phyloP scores from a whole-genome alignment of 2,888 invertebrate species.

The Torymus auratus region DNA sequence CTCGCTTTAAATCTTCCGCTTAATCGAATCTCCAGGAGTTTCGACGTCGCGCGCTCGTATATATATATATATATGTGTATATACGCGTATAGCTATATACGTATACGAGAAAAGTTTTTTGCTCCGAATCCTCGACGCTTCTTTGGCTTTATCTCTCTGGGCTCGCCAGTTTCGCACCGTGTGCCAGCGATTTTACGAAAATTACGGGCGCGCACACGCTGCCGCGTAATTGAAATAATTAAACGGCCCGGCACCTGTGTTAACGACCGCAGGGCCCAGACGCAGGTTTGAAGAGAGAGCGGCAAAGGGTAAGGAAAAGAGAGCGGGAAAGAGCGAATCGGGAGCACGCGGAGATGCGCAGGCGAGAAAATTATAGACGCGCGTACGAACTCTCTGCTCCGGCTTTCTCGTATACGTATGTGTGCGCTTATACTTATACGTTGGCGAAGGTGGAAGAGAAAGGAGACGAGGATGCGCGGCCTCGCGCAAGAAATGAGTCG shows the following conservation, averaged over 20 bases:
- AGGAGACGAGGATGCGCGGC: neutral
- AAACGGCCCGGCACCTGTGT: slow-evolving; percentile 34
- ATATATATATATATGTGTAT: no score
- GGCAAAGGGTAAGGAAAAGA: neutral
- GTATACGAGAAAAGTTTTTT: slow-evolving; percentile 22
- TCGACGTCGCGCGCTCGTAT: no score
- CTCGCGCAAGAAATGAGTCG: neutral
- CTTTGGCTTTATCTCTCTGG: neutral
- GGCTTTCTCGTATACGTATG: slow-evolving; percentile 22
- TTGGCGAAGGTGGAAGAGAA: neutral
- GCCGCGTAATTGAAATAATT: slow-evolving; percentile 49
- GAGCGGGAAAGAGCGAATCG: slow-evolving; percentile 12
- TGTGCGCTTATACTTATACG: neutral
- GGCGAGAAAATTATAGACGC: slow-evolving; percentile 50
- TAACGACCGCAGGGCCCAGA: slow-evolving; percentile 1
- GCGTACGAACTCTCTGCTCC: neutral
- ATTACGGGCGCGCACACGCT: slow-evolving; percentile 8
- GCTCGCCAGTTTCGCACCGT: neutral
- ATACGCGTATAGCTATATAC: no score
- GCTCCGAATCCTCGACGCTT: slow-evolving; percentile 9
- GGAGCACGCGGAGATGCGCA: neutral
- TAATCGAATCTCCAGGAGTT: slow-evolving; percentile 33
- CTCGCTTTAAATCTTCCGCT: slow-evolving; percentile 33
- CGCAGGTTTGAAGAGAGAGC: neutral
- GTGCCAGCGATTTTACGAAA: slow-evolving; percentile 29